phyloP scores from a whole-genome alignment of 2,113 vertebrate genomes.

The Porphyrio hochstetteri region DNA sequence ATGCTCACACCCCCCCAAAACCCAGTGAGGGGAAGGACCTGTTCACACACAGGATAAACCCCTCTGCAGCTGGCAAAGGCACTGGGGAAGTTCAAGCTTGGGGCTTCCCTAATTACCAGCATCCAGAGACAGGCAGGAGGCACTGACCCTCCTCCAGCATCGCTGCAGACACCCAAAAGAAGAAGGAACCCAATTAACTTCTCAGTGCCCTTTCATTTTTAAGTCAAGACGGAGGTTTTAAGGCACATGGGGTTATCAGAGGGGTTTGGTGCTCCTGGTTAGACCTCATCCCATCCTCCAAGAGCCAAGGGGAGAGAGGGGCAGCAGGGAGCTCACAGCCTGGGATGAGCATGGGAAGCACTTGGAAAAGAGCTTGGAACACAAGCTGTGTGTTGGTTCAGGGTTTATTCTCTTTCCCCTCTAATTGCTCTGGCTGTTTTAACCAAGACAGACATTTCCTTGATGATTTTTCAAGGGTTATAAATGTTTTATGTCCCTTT shows the following conservation, averaged over 20 bases:
- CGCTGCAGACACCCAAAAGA: neutral
- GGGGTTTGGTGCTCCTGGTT: neutral
- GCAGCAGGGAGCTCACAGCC: neutral
- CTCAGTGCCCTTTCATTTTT: neutral
- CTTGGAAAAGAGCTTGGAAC: neutral
- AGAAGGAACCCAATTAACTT: neutral
- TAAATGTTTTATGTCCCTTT: conserved; percentile 43
- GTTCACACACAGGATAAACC: fast-evolving
- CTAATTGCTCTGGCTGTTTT: conserved; percentile 28
- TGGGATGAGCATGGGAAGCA: neutral
- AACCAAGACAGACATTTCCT: conserved; percentile 18
- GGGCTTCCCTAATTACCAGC: neutral
- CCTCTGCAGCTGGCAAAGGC: neutral
- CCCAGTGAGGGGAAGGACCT: neutral
- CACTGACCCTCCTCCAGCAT: fast-evolving
- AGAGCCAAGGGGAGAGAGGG: neutral
- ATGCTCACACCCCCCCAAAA: neutral
- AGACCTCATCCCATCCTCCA: neutral
- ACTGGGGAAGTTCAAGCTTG: neutral
- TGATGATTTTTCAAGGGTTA: neutral
- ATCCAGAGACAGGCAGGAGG: neutral
- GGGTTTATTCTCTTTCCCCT: neutral
- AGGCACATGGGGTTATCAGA: fast-evolving
- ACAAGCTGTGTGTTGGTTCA: fast-evolving
- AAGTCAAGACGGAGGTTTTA: neutral